Conservation (phyloP, 2,888 invertebrate genomes). For the Drosophila picticornis region DNA sequence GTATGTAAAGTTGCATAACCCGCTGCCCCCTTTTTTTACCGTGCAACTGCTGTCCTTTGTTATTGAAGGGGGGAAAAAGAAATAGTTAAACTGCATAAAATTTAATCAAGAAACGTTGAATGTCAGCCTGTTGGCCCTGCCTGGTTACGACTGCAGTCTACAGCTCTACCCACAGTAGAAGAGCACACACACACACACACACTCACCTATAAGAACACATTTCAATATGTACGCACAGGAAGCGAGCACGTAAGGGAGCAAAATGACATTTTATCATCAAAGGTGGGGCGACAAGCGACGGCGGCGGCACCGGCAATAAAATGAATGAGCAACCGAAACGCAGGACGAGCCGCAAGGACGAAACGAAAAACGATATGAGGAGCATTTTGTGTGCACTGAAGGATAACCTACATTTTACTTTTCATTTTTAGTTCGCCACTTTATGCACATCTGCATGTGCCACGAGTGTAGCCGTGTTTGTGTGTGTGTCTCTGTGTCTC, state of each 20-base stretch:
- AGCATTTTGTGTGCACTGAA: constrained; percentile 78
- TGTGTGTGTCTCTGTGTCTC: constrained; percentile 25
- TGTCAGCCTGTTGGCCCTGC: constrained; percentile 80
- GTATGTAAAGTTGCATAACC: constrained; percentile 31
- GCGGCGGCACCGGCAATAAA: constrained; percentile 57
- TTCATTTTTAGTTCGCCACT: constrained; percentile 75
- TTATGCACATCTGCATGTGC: constrained; percentile 58
- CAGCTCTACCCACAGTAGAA: constrained; percentile 20
- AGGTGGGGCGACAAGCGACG: constrained; percentile 66
- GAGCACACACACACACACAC: constrained; percentile 14
- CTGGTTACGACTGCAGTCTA: constrained; percentile 44
- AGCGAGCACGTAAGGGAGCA: constrained; percentile 74
- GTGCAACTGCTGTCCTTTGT: constrained; percentile 32
- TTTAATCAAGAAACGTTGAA: constrained; percentile 80
- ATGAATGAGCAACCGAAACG: constrained; percentile 61
- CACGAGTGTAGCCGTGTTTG: constrained; percentile 15
- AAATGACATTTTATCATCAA: constrained; percentile 82
- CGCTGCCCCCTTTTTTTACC: neutral
- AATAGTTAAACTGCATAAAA: constrained; percentile 81
- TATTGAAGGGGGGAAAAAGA: constrained; percentile 48
- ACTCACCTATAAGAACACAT: neutral
- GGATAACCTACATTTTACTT: constrained; percentile 80
- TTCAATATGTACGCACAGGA: constrained; percentile 4
- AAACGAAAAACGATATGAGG: constrained; percentile 25
- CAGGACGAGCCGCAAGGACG: constrained; percentile 19